Percentiles rank a stretch among this genome's conserved stretches.
Conservation (phyloP, 2,888 invertebrate species). For the Leucophora obtusa region DNA sequence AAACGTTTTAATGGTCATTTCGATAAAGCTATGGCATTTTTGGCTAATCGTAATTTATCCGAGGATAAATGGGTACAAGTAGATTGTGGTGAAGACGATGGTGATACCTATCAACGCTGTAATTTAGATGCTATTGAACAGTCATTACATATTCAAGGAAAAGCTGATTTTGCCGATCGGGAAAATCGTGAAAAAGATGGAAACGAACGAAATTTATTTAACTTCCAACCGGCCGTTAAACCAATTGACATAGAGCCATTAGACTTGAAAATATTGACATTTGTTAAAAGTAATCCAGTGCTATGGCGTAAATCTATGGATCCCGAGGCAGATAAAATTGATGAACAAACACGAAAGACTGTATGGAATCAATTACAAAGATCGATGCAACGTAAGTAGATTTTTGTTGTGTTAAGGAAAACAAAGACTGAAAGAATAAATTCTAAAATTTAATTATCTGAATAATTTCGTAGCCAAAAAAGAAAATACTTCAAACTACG, state of each 20-base stretch:
- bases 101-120: constrained; percentile 70
- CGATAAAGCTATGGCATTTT: constrained; percentile 75
- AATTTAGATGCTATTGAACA: constrained; percentile 73
- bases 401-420: no score
- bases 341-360: constrained; percentile 72
- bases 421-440: no score
- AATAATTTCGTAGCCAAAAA: no score
- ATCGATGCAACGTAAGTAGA: constrained; percentile 68
- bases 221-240: constrained; percentile 51
- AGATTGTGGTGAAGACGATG: constrained; percentile 74
- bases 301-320: constrained; percentile 74
- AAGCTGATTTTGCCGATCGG: constrained; percentile 31
- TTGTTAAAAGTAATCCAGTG: constrained; percentile 75
- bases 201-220: constrained; percentile 1
- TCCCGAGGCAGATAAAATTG: constrained; percentile 71
- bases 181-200: constrained; percentile 25
- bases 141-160: constrained; percentile 61
- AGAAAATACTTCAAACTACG: no score
- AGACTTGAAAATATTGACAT: constrained; percentile 73
- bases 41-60: constrained; percentile 72
- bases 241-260: constrained; percentile 71
- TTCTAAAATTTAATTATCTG: no score
- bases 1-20: constrained; percentile 75
- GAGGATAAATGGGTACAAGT: constrained; percentile 70
- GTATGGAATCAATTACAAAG: constrained; percentile 74